phyloP scores from a whole-genome alignment of 1,140 invertebrate species.

The Meloidogyne floridensis region DNA sequence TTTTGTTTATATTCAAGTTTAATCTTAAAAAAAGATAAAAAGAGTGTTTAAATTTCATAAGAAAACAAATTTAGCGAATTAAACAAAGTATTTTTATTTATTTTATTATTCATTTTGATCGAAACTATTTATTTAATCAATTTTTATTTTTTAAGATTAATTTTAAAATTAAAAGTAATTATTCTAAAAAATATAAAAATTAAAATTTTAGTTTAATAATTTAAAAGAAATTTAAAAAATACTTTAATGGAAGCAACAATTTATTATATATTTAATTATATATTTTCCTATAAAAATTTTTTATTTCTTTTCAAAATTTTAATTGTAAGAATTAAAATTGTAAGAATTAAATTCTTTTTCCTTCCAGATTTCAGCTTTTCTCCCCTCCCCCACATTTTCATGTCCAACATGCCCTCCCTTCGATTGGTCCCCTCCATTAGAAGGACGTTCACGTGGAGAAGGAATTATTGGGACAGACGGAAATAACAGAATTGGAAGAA shows the following conservation, averaged over 20 bases:
- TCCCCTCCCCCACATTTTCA: not conserved
- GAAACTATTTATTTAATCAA: no score
- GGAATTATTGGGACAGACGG: conserved; percentile 9
- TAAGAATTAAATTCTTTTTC: no score
- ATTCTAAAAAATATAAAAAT: no score
- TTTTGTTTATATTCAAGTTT: no score
- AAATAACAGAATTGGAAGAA: not conserved
- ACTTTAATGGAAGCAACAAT: no score
- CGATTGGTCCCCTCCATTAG: conserved; percentile 5
- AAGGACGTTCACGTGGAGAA: conserved; percentile 15
- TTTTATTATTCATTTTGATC: no score
- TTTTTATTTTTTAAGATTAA: no score
- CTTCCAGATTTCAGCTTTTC: not conserved
- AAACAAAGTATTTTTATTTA: not conserved
- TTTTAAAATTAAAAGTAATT: no score
- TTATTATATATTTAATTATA: not conserved
- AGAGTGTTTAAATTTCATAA: no score
- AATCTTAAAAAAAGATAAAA: no score
- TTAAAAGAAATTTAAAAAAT: not conserved
- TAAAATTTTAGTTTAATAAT: not conserved
- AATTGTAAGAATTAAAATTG: not conserved
- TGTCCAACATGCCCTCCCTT: not conserved
- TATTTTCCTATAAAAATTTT: not conserved
- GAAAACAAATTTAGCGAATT: not conserved
- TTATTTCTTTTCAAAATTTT: not conserved